phyloP scores from a whole-genome alignment of 1,140 invertebrate species.

The Nasonia longicornis region DNA sequence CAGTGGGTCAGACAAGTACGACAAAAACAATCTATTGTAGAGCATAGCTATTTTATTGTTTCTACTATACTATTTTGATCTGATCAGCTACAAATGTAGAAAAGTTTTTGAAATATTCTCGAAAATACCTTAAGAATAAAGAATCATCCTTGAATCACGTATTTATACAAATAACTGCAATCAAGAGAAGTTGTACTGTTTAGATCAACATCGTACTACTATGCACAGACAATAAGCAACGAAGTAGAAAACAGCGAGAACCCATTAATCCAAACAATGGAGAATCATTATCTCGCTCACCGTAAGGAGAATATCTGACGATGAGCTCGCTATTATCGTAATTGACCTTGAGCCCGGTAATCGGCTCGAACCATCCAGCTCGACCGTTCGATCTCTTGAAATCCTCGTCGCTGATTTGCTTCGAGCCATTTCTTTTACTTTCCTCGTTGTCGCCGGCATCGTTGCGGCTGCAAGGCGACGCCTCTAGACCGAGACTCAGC shows the following conservation, averaged over 20 bases:
- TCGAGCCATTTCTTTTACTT: conserved; percentile 9
- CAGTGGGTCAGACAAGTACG: not conserved
- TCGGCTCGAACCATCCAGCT: not conserved
- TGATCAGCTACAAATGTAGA: too few species aligned
- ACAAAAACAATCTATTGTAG: not conserved
- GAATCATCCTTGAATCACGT: too few species aligned
- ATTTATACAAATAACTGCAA: too few species aligned
- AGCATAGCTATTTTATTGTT: not conserved
- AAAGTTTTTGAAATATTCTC: too few species aligned
- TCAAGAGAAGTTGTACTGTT: too few species aligned
- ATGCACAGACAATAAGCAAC: too few species aligned
- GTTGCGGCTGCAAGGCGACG: not conserved
- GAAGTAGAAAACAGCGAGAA: not conserved
- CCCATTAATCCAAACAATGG: not conserved
- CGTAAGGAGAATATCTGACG: not conserved
- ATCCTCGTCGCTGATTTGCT: not conserved
- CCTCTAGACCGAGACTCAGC: not conserved
- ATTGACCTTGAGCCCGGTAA: conserved; percentile 23
- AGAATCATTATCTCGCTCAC: not conserved
- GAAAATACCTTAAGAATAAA: too few species aligned
- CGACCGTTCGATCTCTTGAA: not conserved
- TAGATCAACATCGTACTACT: too few species aligned
- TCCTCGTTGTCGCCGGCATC: not conserved
- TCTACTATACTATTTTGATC: not conserved
- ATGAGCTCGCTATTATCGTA: not conserved